These are phyloP conservation scores for Calameuta pallipes DNA, from an alignment of 2,888 invertebrate genomes.

Conservation along the genomic window DNA sequence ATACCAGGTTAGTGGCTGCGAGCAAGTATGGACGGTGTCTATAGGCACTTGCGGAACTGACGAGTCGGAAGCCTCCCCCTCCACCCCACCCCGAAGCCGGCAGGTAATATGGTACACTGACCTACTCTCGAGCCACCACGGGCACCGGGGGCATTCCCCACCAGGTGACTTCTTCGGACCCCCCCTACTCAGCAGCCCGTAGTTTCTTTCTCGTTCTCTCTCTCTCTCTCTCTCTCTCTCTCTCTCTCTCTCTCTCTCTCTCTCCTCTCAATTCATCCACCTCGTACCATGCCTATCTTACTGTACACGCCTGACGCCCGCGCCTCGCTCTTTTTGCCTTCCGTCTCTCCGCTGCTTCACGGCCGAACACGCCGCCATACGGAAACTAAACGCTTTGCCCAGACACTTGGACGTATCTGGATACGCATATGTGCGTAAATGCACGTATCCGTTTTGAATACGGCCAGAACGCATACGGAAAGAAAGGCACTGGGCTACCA, in stretches of 20 bases:
- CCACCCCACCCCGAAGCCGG: slow-evolving; percentile 42
- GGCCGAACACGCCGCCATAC: neutral
- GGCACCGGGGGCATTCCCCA: slow-evolving; percentile 40
- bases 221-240: slow-evolving; percentile 8
- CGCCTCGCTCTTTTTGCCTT: slow-evolving; percentile 1
- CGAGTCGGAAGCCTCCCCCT: slow-evolving; percentile 52
- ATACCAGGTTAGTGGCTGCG: neutral
- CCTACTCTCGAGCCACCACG: slow-evolving; percentile 59
- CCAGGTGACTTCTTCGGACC: slow-evolving; percentile 15
- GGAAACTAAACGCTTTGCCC: neutral
- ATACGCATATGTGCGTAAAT: neutral
- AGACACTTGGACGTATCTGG: neutral
- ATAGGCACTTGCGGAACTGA: slow-evolving; percentile 41
- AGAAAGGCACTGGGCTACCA: slow-evolving; percentile 25
- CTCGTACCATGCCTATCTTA: neutral
- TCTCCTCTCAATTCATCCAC: slow-evolving; percentile 1
- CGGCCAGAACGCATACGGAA: slow-evolving; percentile 3
- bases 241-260: slow-evolving; percentile 11
- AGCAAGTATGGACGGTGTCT: slow-evolving; percentile 1
- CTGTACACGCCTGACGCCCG: neutral
- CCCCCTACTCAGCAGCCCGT: neutral
- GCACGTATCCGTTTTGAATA: slow-evolving; percentile 1
- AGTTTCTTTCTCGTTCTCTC: slow-evolving; percentile 11
- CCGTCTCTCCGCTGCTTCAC: slow-evolving; percentile 1
- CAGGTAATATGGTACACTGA: slow-evolving; percentile 66